A percentile compares a stretch with the other conserved stretches of the same genome.
Evolutionary conservation across 2,888 invertebrate species (phyloP).

Genomic region (Tubiluchus corallicola): DNA sequence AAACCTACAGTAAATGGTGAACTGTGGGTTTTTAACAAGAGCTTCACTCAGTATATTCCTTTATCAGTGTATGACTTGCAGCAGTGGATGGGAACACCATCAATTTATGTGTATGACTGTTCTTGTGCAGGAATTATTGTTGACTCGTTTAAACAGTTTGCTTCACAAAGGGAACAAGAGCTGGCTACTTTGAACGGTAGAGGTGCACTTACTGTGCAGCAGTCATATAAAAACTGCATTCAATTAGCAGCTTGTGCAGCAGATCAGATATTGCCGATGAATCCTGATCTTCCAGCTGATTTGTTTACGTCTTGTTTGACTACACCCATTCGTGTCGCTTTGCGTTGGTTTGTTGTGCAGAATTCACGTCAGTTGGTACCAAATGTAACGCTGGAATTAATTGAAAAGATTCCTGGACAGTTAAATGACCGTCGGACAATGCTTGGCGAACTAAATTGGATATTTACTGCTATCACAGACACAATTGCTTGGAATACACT

Average conservation of each 20-base stretch:
- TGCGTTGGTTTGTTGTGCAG: slow-evolving; percentile 82
- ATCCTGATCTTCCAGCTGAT: slow-evolving; percentile 88
- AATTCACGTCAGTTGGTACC: slow-evolving; percentile 61
- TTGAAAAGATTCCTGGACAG: slow-evolving; percentile 92
- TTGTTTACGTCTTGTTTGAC: slow-evolving; percentile 95
- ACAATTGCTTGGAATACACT: slow-evolving; percentile 98
- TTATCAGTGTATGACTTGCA: slow-evolving; percentile 94
- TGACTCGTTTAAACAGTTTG: slow-evolving; percentile 53
- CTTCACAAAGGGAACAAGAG: slow-evolving; percentile 71
- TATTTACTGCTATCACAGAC: slow-evolving; percentile 98
- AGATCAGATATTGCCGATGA: slow-evolving; percentile 87
- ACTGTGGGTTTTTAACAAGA: slow-evolving; percentile 98
- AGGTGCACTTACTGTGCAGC: background rate
- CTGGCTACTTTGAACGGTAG: slow-evolving; percentile 4
- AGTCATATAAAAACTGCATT: slow-evolving; percentile 77
- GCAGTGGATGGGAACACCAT: slow-evolving; percentile 97
- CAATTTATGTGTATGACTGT: slow-evolving; percentile 97
- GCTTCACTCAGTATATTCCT: slow-evolving; percentile 97
- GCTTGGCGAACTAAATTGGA: slow-evolving; percentile 98
- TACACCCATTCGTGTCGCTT: slow-evolving; percentile 88
- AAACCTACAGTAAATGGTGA: slow-evolving; percentile 94
- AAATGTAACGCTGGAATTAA: slow-evolving; percentile 57
- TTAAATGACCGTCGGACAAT: slow-evolving; percentile 84
- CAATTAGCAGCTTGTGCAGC: slow-evolving; percentile 87
- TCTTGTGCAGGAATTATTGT: slow-evolving; percentile 94